Base-by-base conservation (phyloP, 2,113 vertebrate genomes). In the Podarcis cretensis region DNA sequence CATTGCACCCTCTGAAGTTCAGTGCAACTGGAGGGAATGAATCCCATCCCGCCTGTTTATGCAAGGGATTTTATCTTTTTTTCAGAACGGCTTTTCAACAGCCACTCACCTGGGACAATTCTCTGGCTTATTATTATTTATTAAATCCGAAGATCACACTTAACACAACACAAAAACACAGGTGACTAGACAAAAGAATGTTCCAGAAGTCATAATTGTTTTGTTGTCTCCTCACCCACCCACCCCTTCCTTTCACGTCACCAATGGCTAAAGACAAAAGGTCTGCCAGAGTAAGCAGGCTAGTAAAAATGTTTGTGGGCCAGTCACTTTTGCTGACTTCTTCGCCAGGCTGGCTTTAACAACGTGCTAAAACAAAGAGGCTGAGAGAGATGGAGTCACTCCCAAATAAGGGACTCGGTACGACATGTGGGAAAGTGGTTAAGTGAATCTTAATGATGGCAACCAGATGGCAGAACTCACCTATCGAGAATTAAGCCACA, bases 401-500 rank as follows among this genome's bases (percentile, higher is more conserved):
- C 63, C 59, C 59, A 87, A 93, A 87, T 85, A 57, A 69, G 85
- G 57, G 92, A 89, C 87, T 90, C 75, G 81, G 43, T 59, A 3
- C 69, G 85, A 90, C 13, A 71, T 91, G 48, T 54, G 23, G 87
- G 37, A 74, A 88, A 88, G 71, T 82, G 40, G 57, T 76, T 59
- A 59, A 63, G 76, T 35, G 35, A 88, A 83, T 75, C 87, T 88
- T 75, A 88, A 83, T 23, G 35, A 37, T 6, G 69, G 79, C 32
- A 59, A 88, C 59, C 87, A 88, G 69, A 74, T 88, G 79, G 69
- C 57, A 88, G 54, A 75, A 75, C 7, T 57, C 65, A 75, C 89
- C 77, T 30, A 84, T 30, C 71, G 93, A 94, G 94, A 89, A 91
- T 59, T 37, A 87, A 25, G 85, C 68, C 32, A 35, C 12, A 84